Evolutionary conservation across 2,888 invertebrate species (phyloP).

Genomic region (Lasioglossum lativentre): DNA sequence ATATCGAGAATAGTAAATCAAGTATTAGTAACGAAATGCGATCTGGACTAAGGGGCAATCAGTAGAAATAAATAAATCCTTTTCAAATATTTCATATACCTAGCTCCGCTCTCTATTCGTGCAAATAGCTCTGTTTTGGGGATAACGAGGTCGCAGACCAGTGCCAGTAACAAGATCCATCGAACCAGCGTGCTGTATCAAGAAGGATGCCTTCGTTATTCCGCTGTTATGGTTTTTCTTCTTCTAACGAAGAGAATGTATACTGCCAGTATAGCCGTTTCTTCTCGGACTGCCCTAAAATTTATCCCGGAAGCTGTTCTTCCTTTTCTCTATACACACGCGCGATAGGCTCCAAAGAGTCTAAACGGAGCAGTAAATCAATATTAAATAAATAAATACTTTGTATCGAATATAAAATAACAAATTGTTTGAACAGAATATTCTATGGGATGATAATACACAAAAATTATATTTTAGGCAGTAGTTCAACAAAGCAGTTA

Average conservation of each 20-base stretch:
- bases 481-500: too few species aligned
- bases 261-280: not conserved
- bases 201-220: slow-evolving; percentile 67
- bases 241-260: slow-evolving; percentile 50
- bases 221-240: slow-evolving; percentile 50
- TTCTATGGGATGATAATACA: too few species aligned
- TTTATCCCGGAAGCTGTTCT: not conserved
- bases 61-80: slow-evolving; percentile 59
- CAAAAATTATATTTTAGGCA: too few species aligned
- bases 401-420: too few species aligned
- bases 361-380: too few species aligned
- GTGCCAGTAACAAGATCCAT: slow-evolving; percentile 74
- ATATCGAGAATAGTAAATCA: slow-evolving; percentile 19
- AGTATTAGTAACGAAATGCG: slow-evolving; percentile 39
- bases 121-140: slow-evolving; percentile 56
- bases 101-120: slow-evolving; percentile 18
- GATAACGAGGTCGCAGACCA: slow-evolving; percentile 78
- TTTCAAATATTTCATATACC: slow-evolving; percentile 18
- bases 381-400: too few species aligned
- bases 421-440: too few species aligned
- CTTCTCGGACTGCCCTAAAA: not conserved
- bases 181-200: slow-evolving; percentile 61
- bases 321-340: not conserved
- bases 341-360: too few species aligned
- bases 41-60: slow-evolving; percentile 8